These are phyloP conservation scores for Macquaria ambigua DNA, from an alignment of 2,113 vertebrate genomes.

Conservation along the genomic window DNA sequence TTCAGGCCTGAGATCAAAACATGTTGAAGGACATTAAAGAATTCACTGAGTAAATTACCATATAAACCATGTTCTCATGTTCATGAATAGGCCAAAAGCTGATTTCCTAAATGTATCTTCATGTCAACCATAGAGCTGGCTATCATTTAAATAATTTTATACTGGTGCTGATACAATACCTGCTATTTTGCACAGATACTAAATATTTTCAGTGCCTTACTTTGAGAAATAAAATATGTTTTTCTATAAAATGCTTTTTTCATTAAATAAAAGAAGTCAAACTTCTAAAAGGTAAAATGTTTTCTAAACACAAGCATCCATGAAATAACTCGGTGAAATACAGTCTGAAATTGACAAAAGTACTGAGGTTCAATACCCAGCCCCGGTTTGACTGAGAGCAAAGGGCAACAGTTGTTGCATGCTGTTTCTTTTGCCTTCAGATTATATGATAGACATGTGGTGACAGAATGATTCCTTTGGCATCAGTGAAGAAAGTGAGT, in stretches of 20 bases:
- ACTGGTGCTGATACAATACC: neutral
- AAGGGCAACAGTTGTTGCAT: neutral
- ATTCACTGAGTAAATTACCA: neutral
- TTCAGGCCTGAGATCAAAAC: neutral
- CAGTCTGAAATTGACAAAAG: neutral
- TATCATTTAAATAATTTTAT: neutral
- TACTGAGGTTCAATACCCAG: neutral
- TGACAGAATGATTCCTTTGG: slow-evolving; percentile 40
- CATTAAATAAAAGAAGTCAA: neutral
- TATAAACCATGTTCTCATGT: neutral
- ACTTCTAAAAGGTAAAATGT: neutral
- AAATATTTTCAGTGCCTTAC: neutral
- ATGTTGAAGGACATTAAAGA: neutral
- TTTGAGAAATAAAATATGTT: neutral
- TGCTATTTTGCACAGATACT: neutral
- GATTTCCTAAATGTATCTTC: neutral
- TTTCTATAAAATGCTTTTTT: neutral
- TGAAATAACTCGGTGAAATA: neutral
- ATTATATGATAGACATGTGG: slow-evolving; percentile 41
- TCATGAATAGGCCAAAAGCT: neutral
- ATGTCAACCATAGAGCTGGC: neutral
- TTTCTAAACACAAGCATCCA: neutral
- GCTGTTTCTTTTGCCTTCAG: neutral
- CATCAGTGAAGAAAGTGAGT: slow-evolving; percentile 40
- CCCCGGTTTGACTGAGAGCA: neutral